Conservation (phyloP, 2,888 invertebrate genomes). For the Ethmia dodecea region DNA sequence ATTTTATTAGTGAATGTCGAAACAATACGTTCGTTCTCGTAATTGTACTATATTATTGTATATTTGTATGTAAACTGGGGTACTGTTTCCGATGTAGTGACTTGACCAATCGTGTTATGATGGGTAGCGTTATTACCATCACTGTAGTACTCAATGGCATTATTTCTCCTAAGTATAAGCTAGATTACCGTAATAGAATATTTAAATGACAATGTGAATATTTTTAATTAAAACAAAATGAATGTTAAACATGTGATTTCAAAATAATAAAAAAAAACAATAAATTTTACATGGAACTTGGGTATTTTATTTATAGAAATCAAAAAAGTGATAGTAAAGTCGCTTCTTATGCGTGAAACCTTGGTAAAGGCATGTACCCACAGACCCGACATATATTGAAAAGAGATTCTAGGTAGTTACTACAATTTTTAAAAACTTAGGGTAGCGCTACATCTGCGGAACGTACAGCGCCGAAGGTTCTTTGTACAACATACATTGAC, state of each 20-base stretch:
- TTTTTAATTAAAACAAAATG: conserved; percentile 81
- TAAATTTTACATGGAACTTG: conserved; percentile 75
- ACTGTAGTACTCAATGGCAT: conserved; percentile 71
- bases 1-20: conserved; percentile 70
- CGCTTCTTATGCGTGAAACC: too few relatives aligned
- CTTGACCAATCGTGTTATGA: conserved; percentile 71
- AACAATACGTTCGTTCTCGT: conserved; percentile 63
- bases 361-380: too few relatives aligned
- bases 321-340: too few relatives aligned
- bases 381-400: too few relatives aligned
- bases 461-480: too few relatives aligned
- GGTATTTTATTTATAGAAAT: conserved; percentile 16
- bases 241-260: conserved; percentile 80
- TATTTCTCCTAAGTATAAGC: conserved; percentile 74
- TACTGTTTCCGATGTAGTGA: conserved; percentile 63
- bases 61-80: conserved; percentile 71
- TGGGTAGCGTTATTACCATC: conserved; percentile 47
- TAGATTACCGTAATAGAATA: conserved; percentile 79
- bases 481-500: too few relatives aligned
- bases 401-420: too few relatives aligned
- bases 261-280: conserved; percentile 79
- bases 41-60: conserved; percentile 72
- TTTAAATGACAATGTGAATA: conserved; percentile 82
- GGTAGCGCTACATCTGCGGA: too few relatives aligned
- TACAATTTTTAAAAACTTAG: too few relatives aligned